These are phyloP conservation scores for Chelidonichthys spinosus DNA, from an alignment of 2,797 vertebrate genomes.

Conservation along the genomic window DNA sequence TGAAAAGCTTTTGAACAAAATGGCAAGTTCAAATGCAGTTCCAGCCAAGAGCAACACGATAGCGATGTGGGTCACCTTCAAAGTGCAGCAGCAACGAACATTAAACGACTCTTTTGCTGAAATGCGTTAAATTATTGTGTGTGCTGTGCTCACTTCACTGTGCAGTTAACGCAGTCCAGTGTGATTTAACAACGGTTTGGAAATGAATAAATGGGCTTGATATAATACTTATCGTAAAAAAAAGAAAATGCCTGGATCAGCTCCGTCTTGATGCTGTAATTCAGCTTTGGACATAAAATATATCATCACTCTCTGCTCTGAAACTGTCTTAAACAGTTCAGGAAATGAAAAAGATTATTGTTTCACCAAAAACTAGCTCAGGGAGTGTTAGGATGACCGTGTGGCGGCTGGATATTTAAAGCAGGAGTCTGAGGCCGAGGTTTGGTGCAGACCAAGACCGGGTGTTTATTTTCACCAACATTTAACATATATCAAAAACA, in stretches of 20 bases:
- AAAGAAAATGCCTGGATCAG: background rate
- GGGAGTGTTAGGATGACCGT: no score
- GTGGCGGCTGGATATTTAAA: no score
- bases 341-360: no score
- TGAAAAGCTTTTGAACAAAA: background rate
- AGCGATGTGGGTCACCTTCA: conserved; percentile 2
- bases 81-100: background rate
- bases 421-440: no score
- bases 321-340: no score
- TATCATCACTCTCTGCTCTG: no score
- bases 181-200: background rate
- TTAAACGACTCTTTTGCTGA: background rate
- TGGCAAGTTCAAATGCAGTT: conserved; percentile 4
- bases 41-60: background rate
- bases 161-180: background rate
- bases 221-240: background rate
- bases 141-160: background rate
- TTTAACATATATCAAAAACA: no score
- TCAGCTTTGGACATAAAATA: background rate
- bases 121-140: conserved; percentile 4
- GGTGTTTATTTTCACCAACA: no score
- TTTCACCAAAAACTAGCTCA: no score
- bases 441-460: no score
- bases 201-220: background rate
- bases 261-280: background rate